Conservation (phyloP, 1,140 invertebrate species). For the Ericerus pela region DNA sequence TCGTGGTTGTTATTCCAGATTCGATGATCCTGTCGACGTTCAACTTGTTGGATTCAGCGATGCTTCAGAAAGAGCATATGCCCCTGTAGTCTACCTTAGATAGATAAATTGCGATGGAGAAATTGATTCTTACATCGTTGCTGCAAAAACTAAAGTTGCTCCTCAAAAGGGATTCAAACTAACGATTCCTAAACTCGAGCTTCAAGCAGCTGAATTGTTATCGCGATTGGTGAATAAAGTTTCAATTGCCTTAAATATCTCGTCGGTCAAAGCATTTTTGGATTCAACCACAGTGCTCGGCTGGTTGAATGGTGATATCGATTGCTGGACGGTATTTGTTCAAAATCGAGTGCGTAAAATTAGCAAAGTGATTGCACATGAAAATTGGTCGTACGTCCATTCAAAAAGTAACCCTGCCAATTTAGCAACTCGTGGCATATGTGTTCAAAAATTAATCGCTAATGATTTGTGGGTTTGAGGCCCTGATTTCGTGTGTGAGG, state of each 20-base stretch:
- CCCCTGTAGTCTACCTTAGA: conserved; percentile 5
- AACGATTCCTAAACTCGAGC: conserved; percentile 19
- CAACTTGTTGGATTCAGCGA: conserved; percentile 5
- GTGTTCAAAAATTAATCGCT: not conserved
- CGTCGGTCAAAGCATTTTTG: conserved; percentile 18
- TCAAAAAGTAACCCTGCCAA: conserved; percentile 25
- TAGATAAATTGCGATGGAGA: not conserved
- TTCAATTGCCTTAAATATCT: not conserved
- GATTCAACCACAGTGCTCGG: conserved; percentile 26
- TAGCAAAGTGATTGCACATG: not conserved
- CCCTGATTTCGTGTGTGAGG: not conserved
- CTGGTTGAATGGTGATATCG: conserved; percentile 25
- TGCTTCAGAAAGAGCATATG: not conserved
- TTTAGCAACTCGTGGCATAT: conserved; percentile 14
- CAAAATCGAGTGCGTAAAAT: conserved; percentile 1
- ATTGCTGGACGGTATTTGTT: conserved; percentile 22
- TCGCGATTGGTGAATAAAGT: not conserved
- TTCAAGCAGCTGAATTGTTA: conserved; percentile 20
- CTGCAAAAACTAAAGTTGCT: conserved; percentile 17
- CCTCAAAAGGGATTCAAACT: conserved; percentile 16
- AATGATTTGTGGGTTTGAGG: not conserved
- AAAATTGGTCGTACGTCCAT: conserved; percentile 25
- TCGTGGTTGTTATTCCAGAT: not conserved
- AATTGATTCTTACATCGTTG: conserved; percentile 14
- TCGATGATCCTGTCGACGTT: not conserved